A percentile compares a stretch with the other conserved stretches of the same genome.
phyloP scores from a whole-genome alignment of 2,113 vertebrate species.

The Pteronura brasiliensis region DNA sequence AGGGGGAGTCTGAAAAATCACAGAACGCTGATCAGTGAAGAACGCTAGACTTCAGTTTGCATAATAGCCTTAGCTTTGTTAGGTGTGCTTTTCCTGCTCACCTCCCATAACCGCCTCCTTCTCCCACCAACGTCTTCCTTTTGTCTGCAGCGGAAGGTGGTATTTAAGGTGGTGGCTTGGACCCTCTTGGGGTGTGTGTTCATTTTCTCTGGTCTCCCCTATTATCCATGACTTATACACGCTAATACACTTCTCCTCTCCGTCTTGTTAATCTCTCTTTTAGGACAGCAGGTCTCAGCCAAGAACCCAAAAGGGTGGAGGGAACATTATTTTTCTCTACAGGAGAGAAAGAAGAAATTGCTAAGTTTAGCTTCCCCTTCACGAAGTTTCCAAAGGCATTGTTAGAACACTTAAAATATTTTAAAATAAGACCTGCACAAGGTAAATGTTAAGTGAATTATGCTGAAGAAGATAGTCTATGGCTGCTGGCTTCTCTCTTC shows the following conservation, averaged over 20 bases:
- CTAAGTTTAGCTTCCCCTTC: not conserved
- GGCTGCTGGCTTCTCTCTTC: not conserved
- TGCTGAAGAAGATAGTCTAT: not conserved
- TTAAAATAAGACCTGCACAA: not conserved
- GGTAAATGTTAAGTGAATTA: not conserved
- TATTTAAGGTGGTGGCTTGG: not conserved
- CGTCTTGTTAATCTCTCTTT: not conserved
- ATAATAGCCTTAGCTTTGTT: no score
- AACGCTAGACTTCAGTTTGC: not conserved
- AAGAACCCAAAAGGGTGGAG: not conserved
- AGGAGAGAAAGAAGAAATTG: not conserved
- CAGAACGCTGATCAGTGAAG: not conserved
- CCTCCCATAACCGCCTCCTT: not conserved
- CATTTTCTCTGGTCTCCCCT: not conserved
- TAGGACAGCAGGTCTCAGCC: not conserved
- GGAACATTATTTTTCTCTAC: not conserved
- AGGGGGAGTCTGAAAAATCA: not conserved
- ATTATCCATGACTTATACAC: rapidly evolving
- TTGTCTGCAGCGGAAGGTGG: not conserved
- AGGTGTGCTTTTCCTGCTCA: not conserved
- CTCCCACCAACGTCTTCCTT: rapidly evolving
- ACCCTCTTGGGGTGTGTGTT: not conserved
- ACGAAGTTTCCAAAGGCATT: conserved; percentile 6
- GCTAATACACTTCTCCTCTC: not conserved
- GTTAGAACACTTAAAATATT: not conserved